These are phyloP conservation scores for Silvanus unidentatus DNA, from an alignment of 2,888 invertebrate genomes.

Conservation along the genomic window DNA sequence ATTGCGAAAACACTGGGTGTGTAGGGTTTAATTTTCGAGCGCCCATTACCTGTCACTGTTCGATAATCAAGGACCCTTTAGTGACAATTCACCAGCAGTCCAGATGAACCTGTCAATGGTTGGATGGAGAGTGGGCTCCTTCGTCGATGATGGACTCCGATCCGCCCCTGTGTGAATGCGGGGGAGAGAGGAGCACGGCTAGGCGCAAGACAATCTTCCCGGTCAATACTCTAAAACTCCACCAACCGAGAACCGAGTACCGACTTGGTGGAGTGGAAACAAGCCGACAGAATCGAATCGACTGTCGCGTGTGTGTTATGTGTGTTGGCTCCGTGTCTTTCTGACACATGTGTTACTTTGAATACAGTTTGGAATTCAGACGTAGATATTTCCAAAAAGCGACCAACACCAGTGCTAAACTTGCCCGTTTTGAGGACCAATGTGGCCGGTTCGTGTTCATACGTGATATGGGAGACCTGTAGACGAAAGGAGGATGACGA, in stretches of 20 bases:
- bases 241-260: conserved; percentile 11
- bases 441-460: background rate
- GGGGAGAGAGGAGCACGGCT: conserved; percentile 16
- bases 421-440: too few relatives aligned
- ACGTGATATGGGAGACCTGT: conserved; percentile 15
- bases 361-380: background rate
- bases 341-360: conserved; percentile 4
- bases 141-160: conserved; percentile 8
- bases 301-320: conserved; percentile 5
- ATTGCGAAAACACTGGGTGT: too few relatives aligned
- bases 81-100: background rate
- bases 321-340: background rate
- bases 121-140: background rate
- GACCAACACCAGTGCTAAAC: too few relatives aligned
- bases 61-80: too few relatives aligned
- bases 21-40: too few relatives aligned
- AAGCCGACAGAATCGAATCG: conserved; percentile 5
- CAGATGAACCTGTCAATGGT: background rate
- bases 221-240: conserved; percentile 26
- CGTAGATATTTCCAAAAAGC: background rate
- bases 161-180: conserved; percentile 17
- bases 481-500: conserved; percentile 17
- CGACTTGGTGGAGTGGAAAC: conserved; percentile 11
- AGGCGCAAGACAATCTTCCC: conserved; percentile 26
- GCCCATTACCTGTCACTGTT: too few relatives aligned